phyloP scores from a whole-genome alignment of 2,888 invertebrate genomes.

The Tiphia femorata region DNA sequence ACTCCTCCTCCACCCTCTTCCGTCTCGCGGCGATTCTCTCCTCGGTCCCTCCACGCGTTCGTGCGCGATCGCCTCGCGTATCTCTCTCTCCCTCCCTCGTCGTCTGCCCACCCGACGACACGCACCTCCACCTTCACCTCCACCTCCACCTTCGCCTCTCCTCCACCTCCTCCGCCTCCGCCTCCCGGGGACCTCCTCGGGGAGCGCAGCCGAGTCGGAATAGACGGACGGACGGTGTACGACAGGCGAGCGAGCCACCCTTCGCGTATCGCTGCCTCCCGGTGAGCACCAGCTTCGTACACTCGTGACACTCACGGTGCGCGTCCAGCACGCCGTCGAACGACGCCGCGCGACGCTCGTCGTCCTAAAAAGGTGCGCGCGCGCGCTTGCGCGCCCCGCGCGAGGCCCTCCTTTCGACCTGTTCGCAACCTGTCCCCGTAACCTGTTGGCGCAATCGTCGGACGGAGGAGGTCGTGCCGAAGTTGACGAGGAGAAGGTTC shows the following conservation, averaged over 20 bases:
- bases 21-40: conserved; percentile 2
- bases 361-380: no score
- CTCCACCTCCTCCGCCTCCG: conserved; percentile 7
- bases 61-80: neutral
- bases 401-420: neutral
- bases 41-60: neutral
- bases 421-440: neutral
- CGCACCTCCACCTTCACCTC: conserved; percentile 10
- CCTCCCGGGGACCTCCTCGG: conserved; percentile 4
- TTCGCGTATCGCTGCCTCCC: no score
- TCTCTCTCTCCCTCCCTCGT: neutral
- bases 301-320: no score
- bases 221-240: conserved; percentile 1
- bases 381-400: no score
- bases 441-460: neutral
- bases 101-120: no score
- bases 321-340: conserved; percentile 18
- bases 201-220: neutral
- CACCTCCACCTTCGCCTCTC: conserved; percentile 10
- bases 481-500: neutral
- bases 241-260: no score
- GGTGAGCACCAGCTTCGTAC: no score
- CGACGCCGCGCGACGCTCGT: neutral
- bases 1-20: no score
- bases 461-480: neutral